Base-by-base conservation (phyloP, 2,888 invertebrate genomes). In the Strigamia maritima region DNA sequence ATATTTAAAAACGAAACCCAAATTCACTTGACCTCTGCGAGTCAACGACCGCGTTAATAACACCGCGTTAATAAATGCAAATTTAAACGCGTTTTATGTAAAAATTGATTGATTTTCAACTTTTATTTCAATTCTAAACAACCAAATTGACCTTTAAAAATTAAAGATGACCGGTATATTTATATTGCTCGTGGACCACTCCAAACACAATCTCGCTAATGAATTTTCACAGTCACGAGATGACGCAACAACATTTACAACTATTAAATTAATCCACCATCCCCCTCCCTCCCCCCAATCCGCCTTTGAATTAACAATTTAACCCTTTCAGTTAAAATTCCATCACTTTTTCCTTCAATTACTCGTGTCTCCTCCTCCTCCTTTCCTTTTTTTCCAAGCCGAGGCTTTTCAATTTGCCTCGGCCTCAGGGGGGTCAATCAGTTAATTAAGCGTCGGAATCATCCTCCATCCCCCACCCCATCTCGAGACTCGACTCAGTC, bases 371-470 rank as follows among this genome's bases (percentile, higher is more conserved):
- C 70, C 28, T 70, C 26, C 60, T 16, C n/a, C n/a, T n/a, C n/a
- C n/a, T n/a, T n/a, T 28, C 28, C 24, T 26, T 28, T 70, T 70
- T 70, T 22, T 44, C 12, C 14, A 54, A 26, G 14, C 14, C 70
- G 12, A 26, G 6, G 70, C 70, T 70, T 70, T 70, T 70, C 70
- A 70, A 70, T 70, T 70, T 70, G 28, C 70, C 70, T 70, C 70
- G 16, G 70, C 70, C 70, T 70, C 70, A 6, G 28, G 70, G 70
- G 70, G 70, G 70, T 70, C 70, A 70, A 70, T 70, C 70, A 70
- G 70, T 70, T 70, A 70, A 70, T 70, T 70, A 70, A 70, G 70
- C 70, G 70, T 70, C 70, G 28, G 70, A 70, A 8, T 26, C 70
- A 19, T n/a, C 70, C 70, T 28, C 26, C 70, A 1, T 8, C 70